A percentile compares a stretch with the other conserved stretches of the same genome.
phyloP scores from a whole-genome alignment of 2,888 invertebrate genomes.

The Caenorhabditis sp. region DNA sequence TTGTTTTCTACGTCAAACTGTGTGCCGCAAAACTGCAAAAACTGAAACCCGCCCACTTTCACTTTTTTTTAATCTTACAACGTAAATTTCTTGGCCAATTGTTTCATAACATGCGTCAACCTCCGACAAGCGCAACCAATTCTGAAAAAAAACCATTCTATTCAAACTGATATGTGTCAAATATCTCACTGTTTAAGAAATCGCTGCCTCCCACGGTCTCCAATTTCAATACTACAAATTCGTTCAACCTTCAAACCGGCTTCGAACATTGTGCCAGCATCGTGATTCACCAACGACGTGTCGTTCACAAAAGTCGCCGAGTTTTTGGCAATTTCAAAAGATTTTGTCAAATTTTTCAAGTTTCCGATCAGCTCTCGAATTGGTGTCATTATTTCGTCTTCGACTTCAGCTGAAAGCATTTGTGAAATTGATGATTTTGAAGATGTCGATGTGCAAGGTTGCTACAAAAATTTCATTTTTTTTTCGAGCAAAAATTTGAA shows the following conservation, averaged over 20 bases:
- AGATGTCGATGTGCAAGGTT: not conserved
- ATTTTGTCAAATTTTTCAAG: not conserved
- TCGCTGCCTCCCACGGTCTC: no score
- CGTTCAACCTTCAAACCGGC: constrained; percentile 18
- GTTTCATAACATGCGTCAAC: not conserved
- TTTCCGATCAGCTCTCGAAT: not conserved
- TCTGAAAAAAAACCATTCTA: not conserved
- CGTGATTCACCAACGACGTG: constrained; percentile 5
- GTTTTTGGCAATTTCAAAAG: not conserved
- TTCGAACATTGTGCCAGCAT: constrained; percentile 12
- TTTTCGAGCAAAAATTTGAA: not conserved
- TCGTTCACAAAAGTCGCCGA: constrained; percentile 17
- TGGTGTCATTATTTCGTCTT: not conserved
- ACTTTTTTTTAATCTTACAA: no score
- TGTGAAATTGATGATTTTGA: not conserved
- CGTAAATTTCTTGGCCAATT: not conserved
- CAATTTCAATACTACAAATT: not conserved
- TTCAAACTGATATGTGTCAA: not conserved
- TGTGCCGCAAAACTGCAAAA: no score
- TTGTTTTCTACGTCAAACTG: no score
- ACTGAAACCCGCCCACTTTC: no score
- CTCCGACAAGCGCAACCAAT: constrained; percentile 3
- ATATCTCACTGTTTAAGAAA: not conserved
- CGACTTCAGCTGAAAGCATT: not conserved
- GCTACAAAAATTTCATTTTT: not conserved